Percentiles rank a stretch among this genome's conserved stretches.
Conservation (phyloP, 2,888 invertebrate genomes). For the Polydrusus cervinus region DNA sequence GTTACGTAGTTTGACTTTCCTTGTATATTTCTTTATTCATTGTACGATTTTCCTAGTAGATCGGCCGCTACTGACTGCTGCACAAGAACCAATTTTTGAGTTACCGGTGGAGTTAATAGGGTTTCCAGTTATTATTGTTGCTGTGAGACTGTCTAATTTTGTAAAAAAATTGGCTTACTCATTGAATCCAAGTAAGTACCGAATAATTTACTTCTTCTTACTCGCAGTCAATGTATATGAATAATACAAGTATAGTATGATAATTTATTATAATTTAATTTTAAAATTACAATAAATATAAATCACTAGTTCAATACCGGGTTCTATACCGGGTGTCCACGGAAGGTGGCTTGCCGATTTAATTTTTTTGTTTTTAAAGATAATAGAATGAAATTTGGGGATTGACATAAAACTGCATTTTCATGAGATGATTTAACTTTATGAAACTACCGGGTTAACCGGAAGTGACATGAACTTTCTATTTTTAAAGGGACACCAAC, state of each 20-base stretch:
- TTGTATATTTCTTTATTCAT: slow-evolving; percentile 45
- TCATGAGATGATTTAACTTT: no score
- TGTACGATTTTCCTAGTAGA: slow-evolving; percentile 49
- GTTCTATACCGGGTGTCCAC: no score
- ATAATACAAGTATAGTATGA: no score
- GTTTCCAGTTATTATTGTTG: slow-evolving; percentile 87
- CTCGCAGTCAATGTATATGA: no score
- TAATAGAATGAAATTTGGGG: no score
- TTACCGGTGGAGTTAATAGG: slow-evolving; percentile 89
- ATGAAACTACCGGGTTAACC: no score
- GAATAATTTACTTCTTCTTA: slow-evolving; percentile 4
- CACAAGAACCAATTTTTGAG: slow-evolving; percentile 76
- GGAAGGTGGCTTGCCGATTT: no score
- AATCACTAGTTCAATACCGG: slow-evolving; percentile 6
- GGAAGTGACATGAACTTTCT: no score
- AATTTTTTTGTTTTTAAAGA: no score
- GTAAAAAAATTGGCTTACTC: slow-evolving; percentile 89
- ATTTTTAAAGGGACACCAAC: no score
- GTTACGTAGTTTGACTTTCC: slow-evolving; percentile 54
- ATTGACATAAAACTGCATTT: no score
- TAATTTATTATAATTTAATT: no score
- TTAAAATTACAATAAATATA: not conserved
- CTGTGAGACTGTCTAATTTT: slow-evolving; percentile 86
- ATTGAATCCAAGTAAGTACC: slow-evolving; percentile 83
- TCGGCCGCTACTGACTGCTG: slow-evolving; percentile 54